Percentiles rank a stretch among this genome's conserved stretches.
Evolutionary conservation across 2,113 vertebrate genomes (phyloP).

Genomic region (Syngnathus scovelli): DNA sequence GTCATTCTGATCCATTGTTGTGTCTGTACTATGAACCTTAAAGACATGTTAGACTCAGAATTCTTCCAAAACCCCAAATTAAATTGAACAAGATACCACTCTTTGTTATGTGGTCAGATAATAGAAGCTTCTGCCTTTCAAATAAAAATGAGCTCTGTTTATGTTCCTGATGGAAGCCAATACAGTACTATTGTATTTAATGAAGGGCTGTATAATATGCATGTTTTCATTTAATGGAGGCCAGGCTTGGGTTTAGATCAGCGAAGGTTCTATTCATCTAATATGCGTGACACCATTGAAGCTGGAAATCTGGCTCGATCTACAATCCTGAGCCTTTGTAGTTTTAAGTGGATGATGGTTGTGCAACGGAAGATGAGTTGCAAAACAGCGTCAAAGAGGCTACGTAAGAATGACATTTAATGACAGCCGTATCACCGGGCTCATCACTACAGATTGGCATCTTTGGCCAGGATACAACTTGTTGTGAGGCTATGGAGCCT

Average conservation of each 20-base stretch:
- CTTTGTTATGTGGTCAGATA: not conserved
- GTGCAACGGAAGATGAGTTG: constrained; percentile 21
- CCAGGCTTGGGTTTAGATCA: not conserved
- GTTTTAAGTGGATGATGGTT: constrained; percentile 31
- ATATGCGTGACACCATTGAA: constrained; percentile 17
- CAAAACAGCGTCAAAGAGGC: not conserved
- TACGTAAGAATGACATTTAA: constrained; percentile 1
- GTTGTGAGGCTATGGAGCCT: not conserved
- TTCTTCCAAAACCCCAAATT: not conserved
- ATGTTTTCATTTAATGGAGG: constrained; percentile 10
- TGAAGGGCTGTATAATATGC: not conserved
- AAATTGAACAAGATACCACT: not conserved
- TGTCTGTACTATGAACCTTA: not conserved
- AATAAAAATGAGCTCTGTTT: not conserved
- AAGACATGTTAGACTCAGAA: not conserved
- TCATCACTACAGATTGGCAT: constrained; percentile 39
- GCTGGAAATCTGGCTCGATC: constrained; percentile 18
- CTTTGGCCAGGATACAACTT: constrained; percentile 12
- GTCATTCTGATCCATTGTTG: not conserved
- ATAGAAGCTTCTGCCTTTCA: not conserved
- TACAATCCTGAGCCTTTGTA: constrained; percentile 1
- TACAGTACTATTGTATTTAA: not conserved
- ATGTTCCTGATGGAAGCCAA: not conserved
- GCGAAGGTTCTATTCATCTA: constrained; percentile 1
- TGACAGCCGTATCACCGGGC: constrained; percentile 25